These are phyloP conservation scores for Toxonevra muliebris DNA, from an alignment of 2,888 invertebrate species.

Conservation along the genomic window DNA sequence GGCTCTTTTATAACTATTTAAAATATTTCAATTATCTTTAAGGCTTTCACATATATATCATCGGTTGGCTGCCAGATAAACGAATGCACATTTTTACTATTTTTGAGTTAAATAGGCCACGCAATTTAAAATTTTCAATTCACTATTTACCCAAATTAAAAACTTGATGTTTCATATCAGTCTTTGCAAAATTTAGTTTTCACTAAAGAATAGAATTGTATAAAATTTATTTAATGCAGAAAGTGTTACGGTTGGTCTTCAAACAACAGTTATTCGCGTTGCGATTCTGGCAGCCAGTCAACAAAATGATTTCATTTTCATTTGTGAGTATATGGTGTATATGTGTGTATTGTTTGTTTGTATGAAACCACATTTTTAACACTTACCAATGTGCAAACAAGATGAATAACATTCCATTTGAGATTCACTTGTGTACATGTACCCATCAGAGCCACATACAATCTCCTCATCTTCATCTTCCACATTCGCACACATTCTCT, in stretches of 20 bases:
- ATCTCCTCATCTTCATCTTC: constrained; percentile 62
- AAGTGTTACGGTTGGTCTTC: too few species aligned
- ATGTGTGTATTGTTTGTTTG: too few species aligned
- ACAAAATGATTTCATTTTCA: neutral
- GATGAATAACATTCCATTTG: constrained; percentile 61
- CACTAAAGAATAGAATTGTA: too few species aligned
- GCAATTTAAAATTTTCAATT: neutral
- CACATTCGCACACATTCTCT: constrained; percentile 60
- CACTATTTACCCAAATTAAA: neutral
- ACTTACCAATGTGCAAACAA: constrained; percentile 60
- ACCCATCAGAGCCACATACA: constrained; percentile 61
- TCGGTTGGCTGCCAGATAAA: neutral
- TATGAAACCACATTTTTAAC: neutral
- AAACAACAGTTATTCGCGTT: too few species aligned
- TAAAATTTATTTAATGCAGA: too few species aligned
- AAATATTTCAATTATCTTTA: too few species aligned
- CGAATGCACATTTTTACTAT: neutral
- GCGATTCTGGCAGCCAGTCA: neutral
- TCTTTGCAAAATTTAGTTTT: too few species aligned
- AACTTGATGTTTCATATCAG: neutral
- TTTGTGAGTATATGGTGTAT: neutral
- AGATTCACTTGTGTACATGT: constrained; percentile 62
- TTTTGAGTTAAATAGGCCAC: constrained; percentile 7
- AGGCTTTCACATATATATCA: too few species aligned
- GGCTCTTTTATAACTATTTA: too few species aligned